Evolutionary conservation across 2,888 invertebrate species (phyloP), one percentile per base, ranked within the genome.

Genomic region (Cheilosia vernalis): DNA sequence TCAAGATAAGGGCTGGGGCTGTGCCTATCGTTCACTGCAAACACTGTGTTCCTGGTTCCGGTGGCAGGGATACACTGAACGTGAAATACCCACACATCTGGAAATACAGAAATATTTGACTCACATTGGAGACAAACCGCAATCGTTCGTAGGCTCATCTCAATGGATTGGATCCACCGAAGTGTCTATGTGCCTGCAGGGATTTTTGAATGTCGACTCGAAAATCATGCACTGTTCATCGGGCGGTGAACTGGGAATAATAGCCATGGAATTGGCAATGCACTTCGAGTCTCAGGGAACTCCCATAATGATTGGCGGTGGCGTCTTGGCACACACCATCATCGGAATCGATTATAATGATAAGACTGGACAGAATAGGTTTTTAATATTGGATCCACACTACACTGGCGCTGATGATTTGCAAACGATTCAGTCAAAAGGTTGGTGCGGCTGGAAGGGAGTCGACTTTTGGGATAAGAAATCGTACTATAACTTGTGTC

Each of bases 81-180:
- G 94, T 63, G 92, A 94, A 17, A 94, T 98, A 79, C 99, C 99
- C 17, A 94, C 95, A 4, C 97, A 97, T 91, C 92, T 93, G 89
- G 96, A 97, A 87, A 98, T 99, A 88, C 99, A 99, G 92, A 95
- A 98, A 93, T 97, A 97, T 92, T 94, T 99, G 88, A 97, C 98
- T 13, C 95, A 96, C 88, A 96, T 99, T 88, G 98, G 98, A 15
- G 99, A 99, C 91, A 99, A 99, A 92, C 95, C 96, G 1, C 90
- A 94, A 0, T 94, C 93, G 63, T 99, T 99, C 92, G 93, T 98
- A 60, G 98, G 97, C 24, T 98, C 98, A 0, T 95, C 94, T 79
- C 96, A 98, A 90, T 99, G 99, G 99, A 99, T 99, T 90, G 99
- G 99, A 7, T 99, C 99, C 0, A 97, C 97, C 4, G 99, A 99